These are phyloP conservation scores for Monomorium pharaonis DNA, from an alignment of 1,140 invertebrate species.

Conservation along the genomic window DNA sequence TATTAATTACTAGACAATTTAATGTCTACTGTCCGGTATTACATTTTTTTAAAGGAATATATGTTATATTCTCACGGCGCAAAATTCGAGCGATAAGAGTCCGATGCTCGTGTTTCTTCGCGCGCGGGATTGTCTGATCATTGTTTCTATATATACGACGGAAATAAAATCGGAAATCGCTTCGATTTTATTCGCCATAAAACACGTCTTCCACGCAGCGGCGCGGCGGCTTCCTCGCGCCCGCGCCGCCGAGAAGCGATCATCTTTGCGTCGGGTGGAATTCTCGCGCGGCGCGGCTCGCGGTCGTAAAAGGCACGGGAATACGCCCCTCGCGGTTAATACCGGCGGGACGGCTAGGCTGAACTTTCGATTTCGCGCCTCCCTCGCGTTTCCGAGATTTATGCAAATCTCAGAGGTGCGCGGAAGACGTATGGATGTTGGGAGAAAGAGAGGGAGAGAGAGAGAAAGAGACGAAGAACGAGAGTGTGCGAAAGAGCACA, in stretches of 20 bases:
- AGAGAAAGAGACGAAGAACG: too few species aligned
- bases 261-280: constrained; percentile 32
- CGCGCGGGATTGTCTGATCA: not conserved
- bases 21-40: too few species aligned
- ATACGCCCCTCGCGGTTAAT: constrained; percentile 52
- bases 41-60: too few species aligned
- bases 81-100: not conserved
- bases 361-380: constrained; percentile 81
- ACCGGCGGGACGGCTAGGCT: constrained; percentile 59
- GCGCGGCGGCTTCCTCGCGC: not conserved
- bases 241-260: constrained; percentile 25
- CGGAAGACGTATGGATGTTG: not conserved
- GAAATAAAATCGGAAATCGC: constrained; percentile 64
- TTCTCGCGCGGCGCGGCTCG: not conserved
- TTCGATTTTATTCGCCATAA: constrained; percentile 65
- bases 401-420: constrained; percentile 77
- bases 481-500: not conserved
- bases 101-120: not conserved
- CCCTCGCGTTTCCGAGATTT: constrained; percentile 77
- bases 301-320: constrained; percentile 68
- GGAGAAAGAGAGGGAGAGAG: not conserved
- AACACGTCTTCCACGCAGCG: constrained; percentile 24
- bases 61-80: not conserved
- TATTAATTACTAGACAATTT: too few species aligned
- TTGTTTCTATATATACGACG: constrained; percentile 5